Evolutionary conservation across 37 sponge, comb jelly and placozoan genomes (phyloP).

Genomic region (Halichondria panicea): DNA sequence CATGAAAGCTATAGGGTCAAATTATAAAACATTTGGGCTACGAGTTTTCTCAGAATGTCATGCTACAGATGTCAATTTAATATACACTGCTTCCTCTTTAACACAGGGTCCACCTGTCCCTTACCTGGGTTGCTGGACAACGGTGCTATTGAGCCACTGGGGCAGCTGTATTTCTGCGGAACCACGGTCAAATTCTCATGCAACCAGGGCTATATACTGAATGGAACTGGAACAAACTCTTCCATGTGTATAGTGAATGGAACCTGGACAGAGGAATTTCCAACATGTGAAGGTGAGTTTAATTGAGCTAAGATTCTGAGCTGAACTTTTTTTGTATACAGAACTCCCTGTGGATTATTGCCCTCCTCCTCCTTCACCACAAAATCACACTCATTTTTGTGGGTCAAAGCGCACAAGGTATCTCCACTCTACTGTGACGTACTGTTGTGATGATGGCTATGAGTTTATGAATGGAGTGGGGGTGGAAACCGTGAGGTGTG

Average conservation of each 20-base stretch:
- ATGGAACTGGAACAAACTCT: not conserved
- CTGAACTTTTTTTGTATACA: too few species aligned
- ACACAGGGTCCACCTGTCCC: constrained; percentile 11
- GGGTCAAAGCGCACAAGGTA: not conserved
- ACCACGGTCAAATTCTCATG: constrained; percentile 17
- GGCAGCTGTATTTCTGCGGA: constrained; percentile 20
- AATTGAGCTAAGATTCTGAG: too few species aligned
- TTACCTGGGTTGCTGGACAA: not conserved
- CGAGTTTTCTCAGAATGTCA: too few species aligned
- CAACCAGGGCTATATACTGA: constrained; percentile 18
- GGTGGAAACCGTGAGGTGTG: not conserved
- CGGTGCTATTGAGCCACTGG: constrained; percentile 7
- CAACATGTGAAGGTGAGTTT: constrained; percentile 5
- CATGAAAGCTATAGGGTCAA: too few species aligned
- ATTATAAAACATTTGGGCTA: too few species aligned
- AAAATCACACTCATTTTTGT: not conserved
- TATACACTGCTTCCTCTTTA: not conserved
- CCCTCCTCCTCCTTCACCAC: not conserved
- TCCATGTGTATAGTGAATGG: not conserved
- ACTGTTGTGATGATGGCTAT: not conserved
- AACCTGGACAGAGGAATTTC: constrained; percentile 7
- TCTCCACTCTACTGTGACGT: not conserved
- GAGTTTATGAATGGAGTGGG: not conserved
- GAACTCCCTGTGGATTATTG: not conserved
- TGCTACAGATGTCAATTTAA: too few species aligned